A percentile compares a stretch with the other conserved stretches of the same genome.
These are phyloP conservation scores for Phrynosoma platyrhinos DNA, from an alignment of 2,113 vertebrate genomes.

Conservation along the genomic window DNA sequence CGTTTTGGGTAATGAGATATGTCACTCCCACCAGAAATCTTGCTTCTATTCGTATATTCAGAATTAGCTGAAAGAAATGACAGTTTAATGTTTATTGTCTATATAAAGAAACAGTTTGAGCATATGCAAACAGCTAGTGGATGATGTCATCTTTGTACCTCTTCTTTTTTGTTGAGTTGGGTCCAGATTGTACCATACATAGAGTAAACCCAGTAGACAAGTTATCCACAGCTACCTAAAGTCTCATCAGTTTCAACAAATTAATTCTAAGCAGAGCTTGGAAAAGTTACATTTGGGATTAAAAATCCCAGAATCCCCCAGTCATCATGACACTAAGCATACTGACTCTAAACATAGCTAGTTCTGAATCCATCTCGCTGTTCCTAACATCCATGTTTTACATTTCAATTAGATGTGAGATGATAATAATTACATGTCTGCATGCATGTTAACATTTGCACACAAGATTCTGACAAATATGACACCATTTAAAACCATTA, in stretches of 20 bases:
- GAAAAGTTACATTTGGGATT: no score
- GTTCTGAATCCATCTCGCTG: background rate
- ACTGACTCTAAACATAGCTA: background rate
- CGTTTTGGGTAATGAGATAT: background rate
- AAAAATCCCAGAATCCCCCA: no score
- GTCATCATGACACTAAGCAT: no score
- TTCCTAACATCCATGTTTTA: background rate
- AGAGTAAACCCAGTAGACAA: no score
- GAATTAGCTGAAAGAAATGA: background rate
- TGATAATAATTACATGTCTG: background rate
- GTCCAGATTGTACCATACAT: no score
- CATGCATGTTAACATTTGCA: constrained; percentile 43
- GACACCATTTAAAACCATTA: constrained; percentile 47
- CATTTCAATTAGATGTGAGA: background rate
- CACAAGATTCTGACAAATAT: constrained; percentile 36
- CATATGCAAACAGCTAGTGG: background rate
- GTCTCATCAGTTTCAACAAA: no score
- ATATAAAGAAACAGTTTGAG: background rate
- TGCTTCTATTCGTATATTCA: background rate
- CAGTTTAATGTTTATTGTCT: background rate
- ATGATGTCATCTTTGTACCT: background rate
- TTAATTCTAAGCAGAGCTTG: no score
- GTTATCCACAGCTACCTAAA: no score
- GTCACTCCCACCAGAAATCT: background rate
- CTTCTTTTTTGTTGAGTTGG: background rate